Percentiles rank a stretch among this genome's conserved stretches.
Conservation (phyloP, 1,140 invertebrate genomes). For the Nephila pilipes region DNA sequence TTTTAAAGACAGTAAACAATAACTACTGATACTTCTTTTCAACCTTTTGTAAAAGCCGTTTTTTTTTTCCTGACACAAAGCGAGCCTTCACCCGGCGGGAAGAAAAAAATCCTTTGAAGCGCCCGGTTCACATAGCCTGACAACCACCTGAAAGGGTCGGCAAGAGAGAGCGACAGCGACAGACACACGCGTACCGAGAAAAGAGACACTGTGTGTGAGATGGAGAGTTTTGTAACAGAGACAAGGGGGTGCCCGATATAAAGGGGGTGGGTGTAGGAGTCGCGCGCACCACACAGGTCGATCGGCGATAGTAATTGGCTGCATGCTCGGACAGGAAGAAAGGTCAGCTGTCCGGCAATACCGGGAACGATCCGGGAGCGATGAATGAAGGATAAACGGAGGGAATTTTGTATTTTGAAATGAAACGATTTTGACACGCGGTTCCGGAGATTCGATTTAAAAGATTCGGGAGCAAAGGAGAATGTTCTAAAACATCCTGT, state of each 20-base stretch:
- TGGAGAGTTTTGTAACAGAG: constrained; percentile 54
- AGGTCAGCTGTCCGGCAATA: constrained; percentile 53
- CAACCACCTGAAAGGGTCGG: constrained; percentile 2
- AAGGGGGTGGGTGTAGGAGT: not conserved
- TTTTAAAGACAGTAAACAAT: too few relatives aligned
- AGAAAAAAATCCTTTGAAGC: not conserved
- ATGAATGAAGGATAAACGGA: constrained; percentile 48
- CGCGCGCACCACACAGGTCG: constrained; percentile 48
- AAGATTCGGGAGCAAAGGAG: not conserved
- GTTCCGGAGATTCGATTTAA: not conserved
- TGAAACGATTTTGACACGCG: constrained; percentile 17
- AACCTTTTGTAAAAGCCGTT: not conserved
- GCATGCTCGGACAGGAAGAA: constrained; percentile 49
- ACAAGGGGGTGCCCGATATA: constrained; percentile 35
- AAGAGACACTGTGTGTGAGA: constrained; percentile 32
- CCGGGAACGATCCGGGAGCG: not conserved
- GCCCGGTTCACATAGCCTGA: constrained; percentile 2
- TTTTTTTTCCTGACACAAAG: not conserved
- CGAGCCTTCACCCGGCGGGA: not conserved
- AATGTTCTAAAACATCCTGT: not conserved
- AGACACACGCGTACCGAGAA: not conserved
- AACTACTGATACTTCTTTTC: not conserved
- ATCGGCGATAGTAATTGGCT: constrained; percentile 53
- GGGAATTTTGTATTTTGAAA: constrained; percentile 54
- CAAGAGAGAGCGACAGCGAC: not conserved